Conservation (phyloP, 1,140 invertebrate species). For the Drosophila parabipectinata region DNA sequence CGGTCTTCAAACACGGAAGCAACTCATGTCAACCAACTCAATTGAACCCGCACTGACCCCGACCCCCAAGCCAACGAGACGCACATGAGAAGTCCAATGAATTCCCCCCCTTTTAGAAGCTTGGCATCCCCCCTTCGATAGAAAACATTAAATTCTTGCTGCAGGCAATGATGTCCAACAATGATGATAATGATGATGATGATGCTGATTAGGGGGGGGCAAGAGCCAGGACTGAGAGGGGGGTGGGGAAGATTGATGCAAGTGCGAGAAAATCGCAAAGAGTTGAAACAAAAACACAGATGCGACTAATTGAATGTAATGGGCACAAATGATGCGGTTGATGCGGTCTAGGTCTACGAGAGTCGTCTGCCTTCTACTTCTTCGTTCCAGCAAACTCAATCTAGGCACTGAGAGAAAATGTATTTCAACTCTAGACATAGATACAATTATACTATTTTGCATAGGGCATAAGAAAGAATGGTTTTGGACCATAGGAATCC, state of each 20-base stretch:
- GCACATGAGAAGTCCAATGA: slow-evolving; percentile 4
- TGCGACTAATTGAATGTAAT: slow-evolving; percentile 79
- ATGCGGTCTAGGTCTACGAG: slow-evolving; percentile 36
- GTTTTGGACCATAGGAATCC: too few species aligned
- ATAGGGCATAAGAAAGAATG: too few species aligned
- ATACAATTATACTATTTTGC: too few species aligned
- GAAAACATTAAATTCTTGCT: slow-evolving; percentile 35
- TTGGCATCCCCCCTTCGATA: slow-evolving; percentile 12
- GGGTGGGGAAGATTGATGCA: slow-evolving; percentile 24
- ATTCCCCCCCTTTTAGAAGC: background rate
- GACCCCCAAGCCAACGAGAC: slow-evolving; percentile 36
- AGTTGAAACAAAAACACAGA: slow-evolving; percentile 61
- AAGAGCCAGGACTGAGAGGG: background rate
- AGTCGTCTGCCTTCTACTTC: background rate
- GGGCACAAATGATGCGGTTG: slow-evolving; percentile 74
- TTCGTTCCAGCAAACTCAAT: slow-evolving; percentile 8
- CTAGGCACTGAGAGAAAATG: slow-evolving; percentile 2
- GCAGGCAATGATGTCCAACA: slow-evolving; percentile 31
- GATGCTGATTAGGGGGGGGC: slow-evolving; percentile 35
- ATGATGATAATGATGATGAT: slow-evolving; percentile 37
- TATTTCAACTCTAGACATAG: too few species aligned
- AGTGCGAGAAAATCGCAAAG: slow-evolving; percentile 73
- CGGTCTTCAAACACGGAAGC: slow-evolving; percentile 59
- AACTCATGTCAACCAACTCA: slow-evolving; percentile 57
- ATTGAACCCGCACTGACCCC: slow-evolving; percentile 56